Evolutionary conservation across 2,797 vertebrate species (phyloP), one percentile per base, ranked within the genome.

Genomic region (Pantherophis vulpinus): DNA sequence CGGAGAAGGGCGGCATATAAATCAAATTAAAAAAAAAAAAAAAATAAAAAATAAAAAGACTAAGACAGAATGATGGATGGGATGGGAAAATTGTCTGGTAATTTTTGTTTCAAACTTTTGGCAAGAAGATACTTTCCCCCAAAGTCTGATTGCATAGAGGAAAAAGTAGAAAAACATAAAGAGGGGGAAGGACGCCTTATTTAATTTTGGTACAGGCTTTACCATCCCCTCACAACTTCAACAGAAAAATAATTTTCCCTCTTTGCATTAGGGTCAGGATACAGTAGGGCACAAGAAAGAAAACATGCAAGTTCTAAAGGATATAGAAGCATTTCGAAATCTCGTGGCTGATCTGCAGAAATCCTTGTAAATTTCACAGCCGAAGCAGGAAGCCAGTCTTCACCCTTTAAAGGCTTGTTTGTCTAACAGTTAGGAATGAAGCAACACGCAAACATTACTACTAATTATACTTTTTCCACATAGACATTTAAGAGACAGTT

Each of bases 401-500:
- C 32, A 25, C 74, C 4, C 37, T 25, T 47, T 47, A 47, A 83
- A 83, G 74, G 74, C 20, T 83, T 83, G 20, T 83, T 83, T 83
- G 20, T 47, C 37, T 83, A 83, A 83, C 74, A 83, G 20, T 83
- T 83, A 47, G 37, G 47, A 83, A 83, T 25, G 74, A 47, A 83
- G 42, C 37, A 83, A 25, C 37, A 83, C 25, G 37, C 37, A 83
- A 83, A 83, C 74, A 25, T 83, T 83, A 79, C 20, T 79, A 47
- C 20, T 47, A 83, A 47, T 47, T 83, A 83, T 83, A 83, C 47
- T 83, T 86, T 42, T 90, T 94, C 94, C 92, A 59, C 92, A 59
- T 42, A 93, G 90, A 37, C 90, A 94, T 91, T 92, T 92, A 91
- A 87, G 94, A 90, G 94, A 16, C 63, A 86, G 87, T 42, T 74